phyloP scores from a whole-genome alignment of 2,888 invertebrate genomes.

The Drosophila fungiperda region DNA sequence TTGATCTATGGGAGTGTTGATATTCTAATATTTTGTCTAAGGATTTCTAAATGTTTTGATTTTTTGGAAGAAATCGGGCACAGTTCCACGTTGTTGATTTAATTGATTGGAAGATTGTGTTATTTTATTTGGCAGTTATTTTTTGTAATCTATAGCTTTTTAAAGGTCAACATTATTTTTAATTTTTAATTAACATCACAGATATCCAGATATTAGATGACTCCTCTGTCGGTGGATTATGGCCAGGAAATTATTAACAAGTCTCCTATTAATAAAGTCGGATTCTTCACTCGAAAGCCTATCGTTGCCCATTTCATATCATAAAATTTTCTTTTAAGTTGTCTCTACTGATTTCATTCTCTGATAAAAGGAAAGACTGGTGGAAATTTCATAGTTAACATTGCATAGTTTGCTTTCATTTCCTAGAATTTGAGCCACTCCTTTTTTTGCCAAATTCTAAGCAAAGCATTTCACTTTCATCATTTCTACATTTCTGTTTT shows the following conservation, averaged over 20 bases:
- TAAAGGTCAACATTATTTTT: fast-evolving
- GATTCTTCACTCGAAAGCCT: too few species aligned
- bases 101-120: background rate
- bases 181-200: background rate
- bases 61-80: background rate
- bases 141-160: background rate
- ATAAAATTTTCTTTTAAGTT: background rate
- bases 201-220: background rate
- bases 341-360: too few species aligned
- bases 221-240: background rate
- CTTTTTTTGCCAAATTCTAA: background rate
- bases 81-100: background rate
- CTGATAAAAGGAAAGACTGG: background rate
- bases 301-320: too few species aligned
- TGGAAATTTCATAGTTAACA: too few species aligned
- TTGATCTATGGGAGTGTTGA: too few species aligned
- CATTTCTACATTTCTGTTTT: background rate
- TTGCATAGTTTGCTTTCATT: background rate
- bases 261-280: too few species aligned
- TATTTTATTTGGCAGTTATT: background rate
- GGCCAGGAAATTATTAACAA: background rate
- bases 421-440: background rate
- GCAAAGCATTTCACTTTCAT: background rate
- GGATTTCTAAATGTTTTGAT: background rate
- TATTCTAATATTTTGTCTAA: background rate